Base-by-base conservation (phyloP, 2,113 vertebrate genomes). In the Enhydra lutris region DNA sequence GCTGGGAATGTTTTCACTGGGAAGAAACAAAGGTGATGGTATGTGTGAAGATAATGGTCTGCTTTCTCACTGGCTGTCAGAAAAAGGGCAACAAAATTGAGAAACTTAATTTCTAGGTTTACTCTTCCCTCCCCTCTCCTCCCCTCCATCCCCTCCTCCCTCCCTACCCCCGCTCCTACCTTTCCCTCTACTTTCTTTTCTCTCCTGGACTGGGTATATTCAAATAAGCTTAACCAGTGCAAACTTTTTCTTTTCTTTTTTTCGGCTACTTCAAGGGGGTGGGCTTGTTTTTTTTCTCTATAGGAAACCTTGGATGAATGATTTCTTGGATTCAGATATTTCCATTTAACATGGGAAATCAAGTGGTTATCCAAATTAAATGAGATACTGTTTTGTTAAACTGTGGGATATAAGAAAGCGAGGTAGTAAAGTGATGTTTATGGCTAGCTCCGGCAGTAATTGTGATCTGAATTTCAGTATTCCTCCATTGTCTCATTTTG, bases 11-110 rank as follows among this genome's bases (percentile, higher is more conserved):
- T 91, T 88, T 83, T 73, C 81, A 61, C 26, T 31, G 50, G 9
- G 12, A n/a, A 84, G 89, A 94, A 89, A 67, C 61, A 79, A 59
- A 96, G 67, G 67, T 71, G 10, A 63, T 63, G 57, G 47, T 67
- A 55, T 67, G 42, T 82, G 39, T 55, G 39, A 31, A 52, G 79
- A 74, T 86, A 42, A 24, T 0, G 0, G 23, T 61, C 26, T 36
- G n/a, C 29, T 45, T 17, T 83, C 39, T 86, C 31, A 47, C 6
- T 45, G 7, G n/a, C 78, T 78, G 7, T 65, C 79, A 94, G 47
- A 88, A 94, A 86, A 95, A 29, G 69, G 61, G 84, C n/a, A 81
- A 63, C 39, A 50, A 50, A 47, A 45, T 15, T 47, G 36, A 80
- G 78, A 86, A 59, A 6, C 34, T 57, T 69, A 36, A 79, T 88